These are phyloP conservation scores for Columba janthina DNA, from an alignment of 2,113 vertebrate species.

Conservation along the genomic window DNA sequence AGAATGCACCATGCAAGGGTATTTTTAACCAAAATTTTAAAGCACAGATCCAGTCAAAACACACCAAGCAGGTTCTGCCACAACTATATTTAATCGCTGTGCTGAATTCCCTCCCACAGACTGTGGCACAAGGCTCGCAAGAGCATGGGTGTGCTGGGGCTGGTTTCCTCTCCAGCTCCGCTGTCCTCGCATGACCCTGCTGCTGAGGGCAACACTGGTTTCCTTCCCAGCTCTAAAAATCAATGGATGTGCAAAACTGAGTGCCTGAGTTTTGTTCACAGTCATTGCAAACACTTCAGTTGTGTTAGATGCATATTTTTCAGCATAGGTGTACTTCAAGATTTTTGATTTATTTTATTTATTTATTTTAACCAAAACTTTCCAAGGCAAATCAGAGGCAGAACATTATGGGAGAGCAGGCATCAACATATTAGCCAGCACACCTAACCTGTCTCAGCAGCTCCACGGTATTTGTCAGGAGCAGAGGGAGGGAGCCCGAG, in stretches of 20 bases:
- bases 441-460: background rate
- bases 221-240: background rate
- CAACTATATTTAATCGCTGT: background rate
- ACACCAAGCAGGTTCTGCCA: slow-evolving; percentile 32
- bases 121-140: background rate
- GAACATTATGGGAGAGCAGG: background rate
- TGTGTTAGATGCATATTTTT: background rate
- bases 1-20: background rate
- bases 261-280: background rate
- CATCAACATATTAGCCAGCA: background rate
- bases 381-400: background rate
- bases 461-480: background rate
- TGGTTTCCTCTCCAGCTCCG: background rate
- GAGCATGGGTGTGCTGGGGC: background rate
- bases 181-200: background rate
- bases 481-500: background rate
- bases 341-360: background rate
- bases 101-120: background rate
- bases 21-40: background rate
- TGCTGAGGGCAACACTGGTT: background rate
- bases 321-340: background rate
- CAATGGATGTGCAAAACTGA: background rate
- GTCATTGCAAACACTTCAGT: background rate
- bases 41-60: background rate
- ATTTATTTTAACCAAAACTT: background rate